Evolutionary conservation across 2,113 vertebrate genomes (phyloP).

Genomic region (Aegithalos caudatus): DNA sequence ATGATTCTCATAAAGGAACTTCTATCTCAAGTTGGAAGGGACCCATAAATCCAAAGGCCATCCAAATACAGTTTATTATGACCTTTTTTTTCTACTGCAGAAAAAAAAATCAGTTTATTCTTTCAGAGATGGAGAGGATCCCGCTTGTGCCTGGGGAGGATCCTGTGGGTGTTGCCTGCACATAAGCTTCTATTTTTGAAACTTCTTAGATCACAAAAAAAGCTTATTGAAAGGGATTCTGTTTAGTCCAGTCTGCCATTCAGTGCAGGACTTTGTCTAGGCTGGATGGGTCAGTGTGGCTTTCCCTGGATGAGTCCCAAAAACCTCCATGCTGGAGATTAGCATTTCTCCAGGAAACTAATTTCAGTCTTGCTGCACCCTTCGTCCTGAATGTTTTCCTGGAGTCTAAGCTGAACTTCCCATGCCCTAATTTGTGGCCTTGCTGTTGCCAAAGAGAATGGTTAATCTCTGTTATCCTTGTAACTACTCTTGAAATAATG

Average conservation of each 20-base stretch:
- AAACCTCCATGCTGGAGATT: rapidly evolving
- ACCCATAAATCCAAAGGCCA: neutral
- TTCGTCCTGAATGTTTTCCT: neutral
- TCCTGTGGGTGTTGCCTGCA: neutral
- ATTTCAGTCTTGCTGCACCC: neutral
- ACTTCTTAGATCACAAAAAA: neutral
- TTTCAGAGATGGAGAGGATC: neutral
- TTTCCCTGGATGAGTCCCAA: neutral
- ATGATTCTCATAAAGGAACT: neutral
- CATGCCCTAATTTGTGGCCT: rapidly evolving
- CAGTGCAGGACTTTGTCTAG: neutral
- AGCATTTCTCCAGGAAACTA: neutral
- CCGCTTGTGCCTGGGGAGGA: neutral
- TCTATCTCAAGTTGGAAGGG: neutral
- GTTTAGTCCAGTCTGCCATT: neutral
- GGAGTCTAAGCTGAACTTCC: neutral
- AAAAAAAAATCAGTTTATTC: neutral
- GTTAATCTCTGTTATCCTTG: neutral
- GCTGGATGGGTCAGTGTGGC: neutral
- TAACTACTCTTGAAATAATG: neutral
- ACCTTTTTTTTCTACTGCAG: too few species aligned
- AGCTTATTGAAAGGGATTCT: neutral
- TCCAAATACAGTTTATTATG: neutral
- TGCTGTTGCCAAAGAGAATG: neutral
- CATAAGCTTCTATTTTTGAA: neutral